phyloP scores from a whole-genome alignment of 1,140 invertebrate species.

The Drosophila parabipectinata region DNA sequence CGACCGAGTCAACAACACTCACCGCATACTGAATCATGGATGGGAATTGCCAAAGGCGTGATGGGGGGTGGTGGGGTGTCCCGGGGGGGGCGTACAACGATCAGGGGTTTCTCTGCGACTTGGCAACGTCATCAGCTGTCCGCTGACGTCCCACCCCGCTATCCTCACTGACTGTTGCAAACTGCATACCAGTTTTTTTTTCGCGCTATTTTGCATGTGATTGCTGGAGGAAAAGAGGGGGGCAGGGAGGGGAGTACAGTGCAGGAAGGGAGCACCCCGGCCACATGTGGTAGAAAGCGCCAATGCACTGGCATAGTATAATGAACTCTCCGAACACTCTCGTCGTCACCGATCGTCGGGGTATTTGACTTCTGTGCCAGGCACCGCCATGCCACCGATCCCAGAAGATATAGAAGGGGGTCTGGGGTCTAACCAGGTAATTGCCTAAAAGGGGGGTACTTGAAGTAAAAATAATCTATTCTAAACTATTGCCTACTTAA shows the following conservation, averaged over 20 bases:
- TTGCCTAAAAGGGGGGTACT: conserved; percentile 16
- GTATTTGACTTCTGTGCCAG: conserved; percentile 60
- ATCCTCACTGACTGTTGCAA: conserved; percentile 15
- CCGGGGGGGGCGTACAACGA: not conserved
- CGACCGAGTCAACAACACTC: conserved; percentile 61
- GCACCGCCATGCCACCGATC: conserved; percentile 28
- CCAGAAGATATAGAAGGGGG: not conserved
- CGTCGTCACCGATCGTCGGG: conserved; percentile 28
- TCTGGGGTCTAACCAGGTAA: conserved; percentile 27
- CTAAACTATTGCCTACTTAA: not conserved
- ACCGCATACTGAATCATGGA: conserved; percentile 54
- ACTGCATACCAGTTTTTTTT: conserved; percentile 69
- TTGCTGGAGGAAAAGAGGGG: conserved; percentile 6
- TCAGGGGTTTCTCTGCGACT: conserved; percentile 47
- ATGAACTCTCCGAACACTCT: conserved; percentile 55
- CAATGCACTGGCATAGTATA: conserved; percentile 53
- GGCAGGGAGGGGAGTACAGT: too few relatives aligned
- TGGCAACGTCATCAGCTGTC: conserved; percentile 53
- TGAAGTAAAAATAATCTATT: not conserved
- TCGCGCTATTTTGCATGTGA: conserved; percentile 73
- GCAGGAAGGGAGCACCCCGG: not conserved
- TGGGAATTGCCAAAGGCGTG: conserved; percentile 32
- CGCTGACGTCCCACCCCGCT: not conserved
- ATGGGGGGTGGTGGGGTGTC: not conserved
- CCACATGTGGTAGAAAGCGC: conserved; percentile 59